Conservation (phyloP, 2,888 invertebrate genomes). For the Teleogryllus oceanicus region DNA sequence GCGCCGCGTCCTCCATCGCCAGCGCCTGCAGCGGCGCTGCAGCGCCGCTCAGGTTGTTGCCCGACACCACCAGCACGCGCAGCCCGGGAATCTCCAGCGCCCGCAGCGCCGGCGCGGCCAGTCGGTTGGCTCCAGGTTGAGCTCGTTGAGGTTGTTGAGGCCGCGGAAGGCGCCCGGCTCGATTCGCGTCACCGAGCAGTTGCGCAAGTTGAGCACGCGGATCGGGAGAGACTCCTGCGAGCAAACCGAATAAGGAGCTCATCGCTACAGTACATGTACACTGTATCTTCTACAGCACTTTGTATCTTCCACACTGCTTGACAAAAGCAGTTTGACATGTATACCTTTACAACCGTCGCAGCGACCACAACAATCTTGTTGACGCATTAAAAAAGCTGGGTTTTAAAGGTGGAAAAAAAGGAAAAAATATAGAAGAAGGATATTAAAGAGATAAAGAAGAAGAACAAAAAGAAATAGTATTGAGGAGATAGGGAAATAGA, state of each 20-base stretch:
- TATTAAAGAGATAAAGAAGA: too few relatives aligned
- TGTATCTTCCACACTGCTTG: too few relatives aligned
- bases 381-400: too few relatives aligned
- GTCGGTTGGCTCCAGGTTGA: constrained; percentile 71
- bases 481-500: too few relatives aligned
- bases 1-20: constrained; percentile 64
- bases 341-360: too few relatives aligned
- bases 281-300: too few relatives aligned
- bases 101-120: constrained; percentile 66
- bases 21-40: constrained; percentile 73
- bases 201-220: constrained; percentile 66
- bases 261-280: too few relatives aligned
- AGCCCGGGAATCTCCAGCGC: constrained; percentile 74
- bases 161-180: constrained; percentile 70
- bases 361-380: too few relatives aligned
- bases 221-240: constrained; percentile 64
- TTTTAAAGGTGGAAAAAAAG: too few relatives aligned
- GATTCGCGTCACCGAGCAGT: constrained; percentile 70
- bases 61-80: constrained; percentile 66
- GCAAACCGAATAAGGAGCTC: not conserved
- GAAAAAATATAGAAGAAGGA: too few relatives aligned
- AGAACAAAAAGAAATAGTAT: too few relatives aligned
- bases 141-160: constrained; percentile 71
- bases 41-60: constrained; percentile 73
- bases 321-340: too few relatives aligned